phyloP scores from a whole-genome alignment of 2,797 vertebrate species.

The Centroberyx gerrardi region DNA sequence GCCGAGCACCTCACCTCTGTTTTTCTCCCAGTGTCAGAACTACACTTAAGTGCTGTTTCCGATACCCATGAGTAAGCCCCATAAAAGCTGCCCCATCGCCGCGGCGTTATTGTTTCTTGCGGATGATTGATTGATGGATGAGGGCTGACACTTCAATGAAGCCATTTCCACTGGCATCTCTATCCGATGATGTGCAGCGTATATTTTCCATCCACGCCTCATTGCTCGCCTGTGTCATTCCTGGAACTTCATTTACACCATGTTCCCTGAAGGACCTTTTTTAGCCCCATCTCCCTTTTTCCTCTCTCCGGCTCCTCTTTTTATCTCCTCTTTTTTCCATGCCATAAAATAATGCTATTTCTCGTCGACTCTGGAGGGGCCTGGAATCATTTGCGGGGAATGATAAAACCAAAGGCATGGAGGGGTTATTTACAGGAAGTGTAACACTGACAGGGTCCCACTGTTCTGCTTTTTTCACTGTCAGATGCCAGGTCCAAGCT shows the following conservation, averaged over 20 bases:
- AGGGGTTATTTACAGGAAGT: conserved; percentile 86
- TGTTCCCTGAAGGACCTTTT: conserved; percentile 97
- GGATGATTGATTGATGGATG: conserved; percentile 99
- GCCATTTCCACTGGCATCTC: conserved; percentile 99
- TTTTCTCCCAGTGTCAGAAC: conserved; percentile 92
- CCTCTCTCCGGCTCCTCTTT: conserved; percentile 68
- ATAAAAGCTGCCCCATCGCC: conserved; percentile 95
- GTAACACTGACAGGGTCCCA: conserved; percentile 74
- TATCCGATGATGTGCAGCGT: conserved; percentile 99
- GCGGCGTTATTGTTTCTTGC: conserved; percentile 98
- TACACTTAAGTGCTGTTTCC: conserved; percentile 97
- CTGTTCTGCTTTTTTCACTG: conserved; percentile 71
- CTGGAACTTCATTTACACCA: conserved; percentile 99
- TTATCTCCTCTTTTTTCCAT: conserved; percentile 78
- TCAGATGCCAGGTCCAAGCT: conserved; percentile 72
- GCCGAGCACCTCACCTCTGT: conserved; percentile 76
- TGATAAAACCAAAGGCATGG: conserved; percentile 85
- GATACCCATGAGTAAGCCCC: conserved; percentile 99
- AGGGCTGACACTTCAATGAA: conserved; percentile 99
- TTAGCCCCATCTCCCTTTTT: conserved; percentile 81
- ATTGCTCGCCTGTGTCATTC: conserved; percentile 99
- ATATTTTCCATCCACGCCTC: conserved; percentile 99
- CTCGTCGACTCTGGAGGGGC: conserved; percentile 92
- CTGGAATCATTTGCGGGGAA: conserved; percentile 89
- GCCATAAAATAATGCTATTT: conserved; percentile 92